Evolutionary conservation across 2,113 vertebrate species (phyloP), one percentile per base, ranked within the genome.

Genomic region (Xyrauchen texanus): DNA sequence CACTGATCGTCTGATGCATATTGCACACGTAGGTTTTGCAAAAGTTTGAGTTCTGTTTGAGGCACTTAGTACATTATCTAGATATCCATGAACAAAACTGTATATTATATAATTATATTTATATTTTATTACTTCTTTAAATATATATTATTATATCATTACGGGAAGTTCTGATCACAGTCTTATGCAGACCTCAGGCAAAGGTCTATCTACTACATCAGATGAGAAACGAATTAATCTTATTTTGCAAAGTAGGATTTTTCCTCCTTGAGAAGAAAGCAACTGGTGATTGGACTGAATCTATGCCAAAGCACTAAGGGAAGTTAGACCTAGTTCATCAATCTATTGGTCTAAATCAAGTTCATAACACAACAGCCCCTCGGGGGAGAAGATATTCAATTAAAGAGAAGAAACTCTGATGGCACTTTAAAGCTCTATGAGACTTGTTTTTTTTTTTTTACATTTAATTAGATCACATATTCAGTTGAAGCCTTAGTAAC

Each of bases 391-490:
- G 42, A 64, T 73, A 76, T 69, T 79, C 53, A 84, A 84, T 84
- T 84, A 79, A 75, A 70, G 53, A 69, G 9, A 67, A 78, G 69
- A 60, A 52, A 66, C 79, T 81, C 21, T 74, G 67, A 79, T 55
- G 66, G 61, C 66, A 70, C 70, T 76, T 68, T 75, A 34, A 78
- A 74, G 53, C 64, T 64, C 60, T 63, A 44, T 65, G 53, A 69
- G 65, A 75, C 64, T 58, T 21, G 46, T 72, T 34, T 34, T 34
- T 34, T 34, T 55, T 77, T 78, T 75, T 34, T 77, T 7, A 58
- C 55, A 81, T 76, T 84, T 79, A 78, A 84, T 84, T 84, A 84
- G 76, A 81, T 71, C 61, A 51, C 65, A 67, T 47, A 60, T 49
- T 57, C 68, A 70, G 61, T 47, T 66, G 44, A 81, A 70, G 60